A percentile compares a stretch with the other conserved stretches of the same genome.
These are phyloP conservation scores for Xiphorhynchus erythropygius DNA, from an alignment of 2,797 vertebrate species.

Conservation along the genomic window DNA sequence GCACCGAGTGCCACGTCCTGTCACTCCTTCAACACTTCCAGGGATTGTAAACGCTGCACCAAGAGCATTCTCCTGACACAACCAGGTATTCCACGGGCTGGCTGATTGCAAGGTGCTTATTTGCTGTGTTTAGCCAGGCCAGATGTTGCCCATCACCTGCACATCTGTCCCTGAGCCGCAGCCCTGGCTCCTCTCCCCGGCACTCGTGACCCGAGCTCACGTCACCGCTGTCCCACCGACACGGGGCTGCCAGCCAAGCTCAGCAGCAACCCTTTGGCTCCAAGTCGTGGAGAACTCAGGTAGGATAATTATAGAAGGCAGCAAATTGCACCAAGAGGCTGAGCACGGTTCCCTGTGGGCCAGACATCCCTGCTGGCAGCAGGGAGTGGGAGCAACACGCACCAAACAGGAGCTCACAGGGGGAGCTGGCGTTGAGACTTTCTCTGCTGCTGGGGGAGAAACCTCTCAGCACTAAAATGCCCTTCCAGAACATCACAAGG, in stretches of 20 bases:
- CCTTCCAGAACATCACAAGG: neutral
- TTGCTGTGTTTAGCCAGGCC: neutral
- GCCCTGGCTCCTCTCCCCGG: neutral
- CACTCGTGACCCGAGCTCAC: neutral
- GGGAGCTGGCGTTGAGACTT: neutral
- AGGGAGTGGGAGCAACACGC: neutral
- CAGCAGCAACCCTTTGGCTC: neutral
- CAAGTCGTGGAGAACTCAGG: neutral
- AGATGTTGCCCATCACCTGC: neutral
- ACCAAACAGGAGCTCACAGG: neutral
- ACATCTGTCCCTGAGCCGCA: neutral
- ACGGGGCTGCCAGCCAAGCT: neutral
- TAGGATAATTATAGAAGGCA: neutral
- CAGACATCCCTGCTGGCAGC: accelerated
- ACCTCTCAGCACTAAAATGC: neutral
- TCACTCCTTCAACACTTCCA: neutral
- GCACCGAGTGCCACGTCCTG: accelerated
- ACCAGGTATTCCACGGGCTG: neutral
- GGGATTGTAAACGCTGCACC: neutral
- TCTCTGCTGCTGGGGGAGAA: neutral
- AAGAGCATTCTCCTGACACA: neutral
- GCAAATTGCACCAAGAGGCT: neutral
- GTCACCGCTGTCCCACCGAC: neutral
- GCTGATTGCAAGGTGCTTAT: neutral
- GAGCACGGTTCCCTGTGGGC: neutral